Base-by-base conservation (phyloP, 2,888 invertebrate species). In the Platycheirus rosarum region DNA sequence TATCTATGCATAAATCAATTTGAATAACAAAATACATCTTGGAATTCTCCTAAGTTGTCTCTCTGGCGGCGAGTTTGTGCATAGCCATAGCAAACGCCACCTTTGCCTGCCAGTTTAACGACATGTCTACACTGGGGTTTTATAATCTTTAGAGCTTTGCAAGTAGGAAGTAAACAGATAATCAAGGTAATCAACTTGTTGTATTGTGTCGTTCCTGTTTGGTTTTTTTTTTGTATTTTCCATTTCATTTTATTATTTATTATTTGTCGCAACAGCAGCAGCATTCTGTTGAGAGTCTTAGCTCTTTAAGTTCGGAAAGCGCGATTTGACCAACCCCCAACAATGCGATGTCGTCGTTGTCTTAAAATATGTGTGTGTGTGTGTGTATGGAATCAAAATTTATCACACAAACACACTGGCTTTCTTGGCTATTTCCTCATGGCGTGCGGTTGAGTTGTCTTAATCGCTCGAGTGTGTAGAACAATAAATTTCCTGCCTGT, bases 121-220 rank as follows among this genome's bases (percentile, higher is more conserved):
- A 77, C 82, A 76, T 66, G 63, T 69, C 68, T 37, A 60, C 51
- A 46, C 66, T 23, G 65, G 65, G 42, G 75, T 66, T 70, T 60
- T 60, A 60, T 71, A 77, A 77, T 82, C 73, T 82, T 60, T 76
- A 76, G 48, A 80, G 75, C 70, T 80, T 70, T 82, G 69, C 71
- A 77, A 84, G 84, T 84, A 84, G 84, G 84, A 84, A 84, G 84
- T 78, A 84, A 84, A 78, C 73, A 78, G 68, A 78, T 78, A 84
- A 84, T 84, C 84, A 84, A 84, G 84, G 84, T 84, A 78, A 84
- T 78, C 84, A 84, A 78, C 84, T 84, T 84, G 80, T 82, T 84
- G 82, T 82, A 73, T 82, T 71, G 55, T 77, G 77, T 77, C 55
- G 53, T 70, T 65, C 69, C 26, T 75, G 75, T 75, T 49, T 69